Base-by-base conservation (phyloP, 2,797 vertebrate species). In the Cephalopachus bancanus region DNA sequence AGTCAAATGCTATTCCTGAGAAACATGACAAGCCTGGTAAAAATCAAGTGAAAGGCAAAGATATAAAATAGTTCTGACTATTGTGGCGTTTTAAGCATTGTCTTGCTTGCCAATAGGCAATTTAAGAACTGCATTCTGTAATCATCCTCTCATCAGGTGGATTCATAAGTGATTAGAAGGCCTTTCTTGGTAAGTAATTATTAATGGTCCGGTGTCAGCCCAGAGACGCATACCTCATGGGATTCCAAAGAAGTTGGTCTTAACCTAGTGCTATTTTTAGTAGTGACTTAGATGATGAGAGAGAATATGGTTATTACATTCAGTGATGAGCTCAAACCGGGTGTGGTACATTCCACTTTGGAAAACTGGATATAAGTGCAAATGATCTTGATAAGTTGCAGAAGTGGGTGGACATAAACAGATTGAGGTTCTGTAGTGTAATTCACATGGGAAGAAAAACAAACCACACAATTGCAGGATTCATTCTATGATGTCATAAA, bases 241-340 rank as follows among this genome's bases (percentile, higher is more conserved):
- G 67, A 97, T 97, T 97, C 97, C 97, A 94, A 17, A 89, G 86
- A 53, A 57, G 30, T 71, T 96, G 95, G 62, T 91, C 96, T 96
- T 93, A 93, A 85, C 90, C 69, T 75, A 55, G 44, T 93, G 91
- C 96, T 98, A 97, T 97, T 98, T 98, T 97, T 97, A 98, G 96
- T 78, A 93, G 59, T 64, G 76, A 94, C 80, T 96, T 95, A 94
- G 93, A 65, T 91, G 90, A 95, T 91, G 94, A 79, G 76, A 91
- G 60, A 97, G 83, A 97, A 95, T 96, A 92, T 95, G 84, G 55
- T 97, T 96, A 97, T 98, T 98, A 98, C 97, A 76, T 94, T 87
- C 84, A 76, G 67, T 22, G 76, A 96, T 97, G 97, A 97, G 95
- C 92, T 97, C 97, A 97, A 97, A 94, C 74, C 1, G 76, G 98